Evolutionary conservation across 2,888 invertebrate species (phyloP), one percentile per base, ranked within the genome.

Genomic region (Rhorus exstirpatorius): DNA sequence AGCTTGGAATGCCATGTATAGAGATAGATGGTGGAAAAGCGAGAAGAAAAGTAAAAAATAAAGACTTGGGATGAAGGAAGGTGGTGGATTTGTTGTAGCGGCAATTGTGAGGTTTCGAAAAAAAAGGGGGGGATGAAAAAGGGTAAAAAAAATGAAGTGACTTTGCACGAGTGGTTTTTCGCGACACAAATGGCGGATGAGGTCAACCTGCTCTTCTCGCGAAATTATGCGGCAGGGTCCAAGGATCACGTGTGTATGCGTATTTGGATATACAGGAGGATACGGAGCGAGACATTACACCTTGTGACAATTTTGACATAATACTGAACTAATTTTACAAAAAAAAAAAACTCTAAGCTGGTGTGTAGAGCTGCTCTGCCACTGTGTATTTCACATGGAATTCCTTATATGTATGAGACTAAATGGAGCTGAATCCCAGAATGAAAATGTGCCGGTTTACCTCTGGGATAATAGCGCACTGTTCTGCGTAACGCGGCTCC

Each of bases 171-270:
- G 61, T 35, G 53, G 21, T 71, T 71, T 58, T 38, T n/a, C 19
- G 67, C 19, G 31, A 51, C 44, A 67, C 65, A 67, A 77, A 65
- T 65, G 49, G 51, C 41, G 51, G 49, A 68, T 55, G 51, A 58
- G 79, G 61, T 74, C 53, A 75, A 58, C 58, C 70, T 58, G 75
- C 46, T 70, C 74, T 26, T 46, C 46, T 24, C 14, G 26, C 53
- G 49, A 67, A 61, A 60, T 38, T 49, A 8, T 19, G 35, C 24
- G 65, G 51, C 31, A 35, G 21, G 24, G n/a, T n/a, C n/a, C n/a
- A n/a, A n/a, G n/a, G n/a, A n/a, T n/a, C 26, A 19, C 41, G 24
- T 44, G 35, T 38, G 17, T 61, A 38, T 51, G 12, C 44, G 68
- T 58, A 26, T 14, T 53, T 38, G n/a, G n/a, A 14, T 3, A 1